Base-by-base conservation (phyloP, 2,797 vertebrate genomes). In the Mus spretus region DNA sequence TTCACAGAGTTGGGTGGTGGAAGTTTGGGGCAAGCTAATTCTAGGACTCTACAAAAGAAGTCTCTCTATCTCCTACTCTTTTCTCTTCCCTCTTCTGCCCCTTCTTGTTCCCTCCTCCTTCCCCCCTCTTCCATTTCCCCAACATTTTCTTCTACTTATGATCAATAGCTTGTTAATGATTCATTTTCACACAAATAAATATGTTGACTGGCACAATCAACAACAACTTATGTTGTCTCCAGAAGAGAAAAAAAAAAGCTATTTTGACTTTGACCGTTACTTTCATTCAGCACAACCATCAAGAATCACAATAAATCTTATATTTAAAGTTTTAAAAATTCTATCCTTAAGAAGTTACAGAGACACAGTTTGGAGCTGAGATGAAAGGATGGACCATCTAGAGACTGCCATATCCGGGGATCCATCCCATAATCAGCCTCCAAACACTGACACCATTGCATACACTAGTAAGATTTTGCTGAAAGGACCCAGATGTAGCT, bases 1-100 rank as follows among this genome's bases (percentile, higher is more conserved):
- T n/a, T 40, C 10, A 12, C 59, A 65, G 40, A 2, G 40, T 10
- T 47, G 15, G 40, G 22, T 2, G 40, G 59, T 63, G 22, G 22
- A n/a, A 34, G 24, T 24, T 37, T 82, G 13, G 79, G 17, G 17
- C 20, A 47, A 79, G 37, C 2, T 44, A 44, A 85, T 75, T 89
- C 67, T 10, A 83, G 55, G 12, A 89, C 59, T 85, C 8, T 6
- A 34, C 34, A 61, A 15, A 34, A 12, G 37, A 50, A 47, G 47
- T 70, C 1, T 6, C 28, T 14, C 14, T 3, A 6, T 22, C 1
- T 8, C 17, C 20, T 10, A 1, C 6, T 40, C 13, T 0, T 22
- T 10, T 47, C 3, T 0, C 2, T 34, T 47, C 3, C 0, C 2
- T 34, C 57, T 44, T 77, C 37, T 1, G 19, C 31, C 3, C 1